Evolutionary conservation across 2,888 invertebrate genomes (phyloP).

Genomic region (Aethes cnicana): DNA sequence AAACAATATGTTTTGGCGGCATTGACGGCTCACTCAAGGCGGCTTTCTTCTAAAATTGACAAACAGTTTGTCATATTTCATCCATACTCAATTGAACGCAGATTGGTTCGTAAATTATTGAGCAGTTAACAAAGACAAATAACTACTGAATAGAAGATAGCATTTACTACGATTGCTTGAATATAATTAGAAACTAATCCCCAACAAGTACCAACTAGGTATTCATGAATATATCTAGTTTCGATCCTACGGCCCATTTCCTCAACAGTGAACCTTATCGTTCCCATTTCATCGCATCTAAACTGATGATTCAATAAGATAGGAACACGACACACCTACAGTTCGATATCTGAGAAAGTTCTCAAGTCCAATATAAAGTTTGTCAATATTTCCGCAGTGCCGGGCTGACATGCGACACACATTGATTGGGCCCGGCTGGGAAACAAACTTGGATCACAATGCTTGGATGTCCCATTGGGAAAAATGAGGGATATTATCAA

Average conservation of each 20-base stretch:
- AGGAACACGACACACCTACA: conserved; percentile 34
- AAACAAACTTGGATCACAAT: conserved; percentile 62
- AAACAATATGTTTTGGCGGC: no score
- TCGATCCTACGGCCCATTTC: not conserved
- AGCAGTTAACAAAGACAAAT: no score
- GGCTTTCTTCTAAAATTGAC: no score
- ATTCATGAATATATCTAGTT: no score
- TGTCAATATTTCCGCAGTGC: conserved; percentile 69
- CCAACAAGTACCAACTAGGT: no score
- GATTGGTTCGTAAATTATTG: no score
- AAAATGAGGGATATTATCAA: conserved; percentile 22
- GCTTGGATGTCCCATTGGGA: conserved; percentile 33
- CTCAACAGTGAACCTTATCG: not conserved
- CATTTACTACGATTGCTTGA: no score
- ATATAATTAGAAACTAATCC: no score
- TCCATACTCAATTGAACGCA: no score
- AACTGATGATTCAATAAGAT: conserved; percentile 11
- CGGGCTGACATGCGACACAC: conserved; percentile 57
- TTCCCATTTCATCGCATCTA: not conserved
- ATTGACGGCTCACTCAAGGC: no score
- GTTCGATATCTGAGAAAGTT: not conserved
- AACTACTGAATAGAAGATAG: no score
- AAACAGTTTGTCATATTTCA: no score
- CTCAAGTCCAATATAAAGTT: conserved; percentile 67
- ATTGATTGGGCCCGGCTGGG: conserved; percentile 68